A percentile compares a stretch with the other conserved stretches of the same genome.
These are phyloP conservation scores for Meiosimyza decipiens DNA, from an alignment of 2,888 invertebrate species.

Conservation along the genomic window DNA sequence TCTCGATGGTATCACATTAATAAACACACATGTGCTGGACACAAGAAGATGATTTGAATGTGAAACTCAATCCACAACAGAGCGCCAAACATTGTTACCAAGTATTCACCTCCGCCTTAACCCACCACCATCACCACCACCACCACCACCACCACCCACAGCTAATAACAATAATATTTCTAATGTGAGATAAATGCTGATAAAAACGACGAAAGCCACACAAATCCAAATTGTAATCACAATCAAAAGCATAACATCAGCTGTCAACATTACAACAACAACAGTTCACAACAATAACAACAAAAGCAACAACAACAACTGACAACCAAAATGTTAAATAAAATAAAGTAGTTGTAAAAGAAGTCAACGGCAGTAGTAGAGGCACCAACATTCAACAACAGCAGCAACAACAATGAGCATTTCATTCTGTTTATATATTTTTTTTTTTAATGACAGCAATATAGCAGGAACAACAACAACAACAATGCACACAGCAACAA, in stretches of 20 bases:
- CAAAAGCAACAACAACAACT: background rate
- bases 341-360: no score
- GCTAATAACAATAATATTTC: constrained; percentile 20
- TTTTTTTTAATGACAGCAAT: no score
- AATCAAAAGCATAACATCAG: constrained; percentile 18
- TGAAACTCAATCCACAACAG: no score
- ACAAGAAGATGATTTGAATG: no score
- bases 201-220: constrained; percentile 12
- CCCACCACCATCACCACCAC: background rate
- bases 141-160: background rate
- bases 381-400: background rate
- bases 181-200: constrained; percentile 18
- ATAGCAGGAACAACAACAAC: constrained; percentile 8
- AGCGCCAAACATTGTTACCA: no score
- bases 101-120: no score
- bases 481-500: background rate
- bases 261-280: constrained; percentile 18
- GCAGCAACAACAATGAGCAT: background rate
- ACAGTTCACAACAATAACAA: background rate
- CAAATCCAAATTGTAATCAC: constrained; percentile 17
- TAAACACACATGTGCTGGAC: no score
- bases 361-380: constrained; percentile 5
- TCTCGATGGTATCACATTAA: no score
- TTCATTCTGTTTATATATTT: no score
- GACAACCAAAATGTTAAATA: background rate